Evolutionary conservation across 2,113 vertebrate species (phyloP).

Genomic region (Amblyornis subalaris): DNA sequence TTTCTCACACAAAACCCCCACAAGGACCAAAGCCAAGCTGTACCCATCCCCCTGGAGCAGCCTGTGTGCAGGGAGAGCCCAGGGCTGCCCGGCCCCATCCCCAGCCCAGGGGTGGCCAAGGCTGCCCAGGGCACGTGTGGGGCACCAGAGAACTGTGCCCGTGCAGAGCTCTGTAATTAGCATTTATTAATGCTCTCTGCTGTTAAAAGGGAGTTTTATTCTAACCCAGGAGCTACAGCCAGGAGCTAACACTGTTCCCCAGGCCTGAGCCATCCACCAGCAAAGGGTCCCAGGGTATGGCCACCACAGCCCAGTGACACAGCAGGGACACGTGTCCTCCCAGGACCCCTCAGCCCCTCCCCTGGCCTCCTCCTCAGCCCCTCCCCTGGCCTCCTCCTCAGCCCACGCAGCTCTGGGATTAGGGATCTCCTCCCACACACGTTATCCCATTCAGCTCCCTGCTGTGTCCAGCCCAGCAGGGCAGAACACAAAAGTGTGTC

Average conservation of each 20-base stretch:
- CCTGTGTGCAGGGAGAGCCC: neutral
- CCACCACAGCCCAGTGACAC: neutral
- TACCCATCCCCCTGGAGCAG: neutral
- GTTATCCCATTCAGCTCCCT: rapidly evolving
- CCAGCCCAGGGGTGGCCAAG: rapidly evolving
- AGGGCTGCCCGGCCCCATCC: rapidly evolving
- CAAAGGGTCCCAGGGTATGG: neutral
- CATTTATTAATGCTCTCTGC: neutral
- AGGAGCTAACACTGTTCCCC: neutral
- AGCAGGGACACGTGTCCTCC: neutral
- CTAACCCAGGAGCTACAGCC: neutral
- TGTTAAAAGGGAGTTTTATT: too few species aligned
- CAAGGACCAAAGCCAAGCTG: neutral
- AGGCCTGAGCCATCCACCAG: neutral
- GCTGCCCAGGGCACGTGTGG: neutral
- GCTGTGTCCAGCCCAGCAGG: neutral
- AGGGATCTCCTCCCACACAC: neutral
- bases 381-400: neutral
- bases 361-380: neutral
- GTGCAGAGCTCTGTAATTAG: rapidly evolving
- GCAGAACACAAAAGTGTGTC: rapidly evolving
- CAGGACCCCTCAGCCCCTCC: neutral
- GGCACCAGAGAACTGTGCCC: neutral
- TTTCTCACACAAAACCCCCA: rapidly evolving
- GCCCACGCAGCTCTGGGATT: neutral